Percentiles rank a stretch among this genome's conserved stretches.
Conservation (phyloP, 2,797 vertebrate genomes). For the Trematomus bernacchii region DNA sequence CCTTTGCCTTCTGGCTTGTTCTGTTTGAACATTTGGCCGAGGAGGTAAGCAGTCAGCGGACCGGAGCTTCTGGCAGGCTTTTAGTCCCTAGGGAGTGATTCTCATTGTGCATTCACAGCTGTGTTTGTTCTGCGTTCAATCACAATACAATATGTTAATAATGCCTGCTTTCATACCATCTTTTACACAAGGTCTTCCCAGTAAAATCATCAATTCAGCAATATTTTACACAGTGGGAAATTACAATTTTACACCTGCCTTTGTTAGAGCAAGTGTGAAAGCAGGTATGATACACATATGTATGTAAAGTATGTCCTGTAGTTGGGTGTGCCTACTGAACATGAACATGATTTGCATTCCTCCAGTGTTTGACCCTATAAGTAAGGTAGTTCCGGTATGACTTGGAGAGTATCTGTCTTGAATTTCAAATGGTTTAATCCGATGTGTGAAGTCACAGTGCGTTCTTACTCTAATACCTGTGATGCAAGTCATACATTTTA, state of each 20-base stretch:
- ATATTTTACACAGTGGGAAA: background rate
- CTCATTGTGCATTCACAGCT: slow-evolving; percentile 25
- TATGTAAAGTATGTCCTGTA: background rate
- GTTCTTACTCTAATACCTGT: background rate
- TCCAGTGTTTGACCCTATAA: slow-evolving; percentile 19
- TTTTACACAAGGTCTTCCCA: slow-evolving; percentile 4
- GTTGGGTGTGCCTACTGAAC: background rate
- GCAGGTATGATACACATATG: background rate
- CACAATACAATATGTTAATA: slow-evolving; percentile 6
- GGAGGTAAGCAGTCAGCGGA: slow-evolving; percentile 17
- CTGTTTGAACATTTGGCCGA: slow-evolving; percentile 18
- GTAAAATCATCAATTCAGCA: slow-evolving; percentile 6
- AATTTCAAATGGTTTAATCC: slow-evolving; percentile 45
- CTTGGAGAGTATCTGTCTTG: slow-evolving; percentile 8
- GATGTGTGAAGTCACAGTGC: background rate
- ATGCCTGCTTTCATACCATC: background rate
- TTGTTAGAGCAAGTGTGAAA: background rate
- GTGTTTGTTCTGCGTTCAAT: slow-evolving; percentile 21
- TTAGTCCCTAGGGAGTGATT: slow-evolving; percentile 19
- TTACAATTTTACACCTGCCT: background rate
- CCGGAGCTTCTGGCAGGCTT: slow-evolving; percentile 19
- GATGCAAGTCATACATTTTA: background rate
- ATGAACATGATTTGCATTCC: slow-evolving; percentile 32
- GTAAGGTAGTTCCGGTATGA: background rate
- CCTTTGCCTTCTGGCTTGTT: background rate